phyloP scores from a whole-genome alignment of 2,113 vertebrate genomes.

The Trogon surrucura region DNA sequence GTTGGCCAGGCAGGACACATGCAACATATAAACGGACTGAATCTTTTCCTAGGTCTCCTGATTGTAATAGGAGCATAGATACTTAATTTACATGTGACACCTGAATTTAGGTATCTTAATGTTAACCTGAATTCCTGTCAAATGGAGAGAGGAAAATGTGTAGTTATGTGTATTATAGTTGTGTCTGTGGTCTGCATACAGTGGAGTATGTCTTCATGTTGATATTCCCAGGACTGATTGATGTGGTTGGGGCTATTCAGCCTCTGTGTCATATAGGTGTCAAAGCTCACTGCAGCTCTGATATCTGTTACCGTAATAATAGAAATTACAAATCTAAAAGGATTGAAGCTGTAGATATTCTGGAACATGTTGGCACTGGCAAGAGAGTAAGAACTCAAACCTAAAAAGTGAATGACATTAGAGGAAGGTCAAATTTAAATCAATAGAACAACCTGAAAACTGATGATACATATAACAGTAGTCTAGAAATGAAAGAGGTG shows the following conservation, averaged over 20 bases:
- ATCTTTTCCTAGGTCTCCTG: background rate
- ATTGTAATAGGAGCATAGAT: background rate
- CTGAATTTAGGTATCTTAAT: background rate
- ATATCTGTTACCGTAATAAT: background rate
- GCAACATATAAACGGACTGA: background rate
- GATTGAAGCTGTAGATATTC: background rate
- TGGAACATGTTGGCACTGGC: background rate
- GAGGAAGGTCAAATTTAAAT: background rate
- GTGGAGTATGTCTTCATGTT: background rate
- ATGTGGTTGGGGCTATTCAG: background rate
- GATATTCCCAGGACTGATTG: background rate
- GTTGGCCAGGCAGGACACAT: background rate
- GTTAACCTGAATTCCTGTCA: background rate
- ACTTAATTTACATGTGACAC: background rate
- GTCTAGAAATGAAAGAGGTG: background rate
- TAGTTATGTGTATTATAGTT: background rate
- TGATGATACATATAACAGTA: background rate
- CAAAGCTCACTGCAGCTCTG: background rate
- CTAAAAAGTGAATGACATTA: background rate
- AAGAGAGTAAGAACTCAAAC: background rate
- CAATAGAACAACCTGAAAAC: background rate
- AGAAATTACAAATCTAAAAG: background rate
- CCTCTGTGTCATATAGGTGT: background rate
- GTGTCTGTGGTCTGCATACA: background rate
- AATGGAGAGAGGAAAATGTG: background rate